Percentiles rank a stretch among this genome's conserved stretches.
phyloP scores from a whole-genome alignment of 1,140 invertebrate species.

The Drosophila repleta region DNA sequence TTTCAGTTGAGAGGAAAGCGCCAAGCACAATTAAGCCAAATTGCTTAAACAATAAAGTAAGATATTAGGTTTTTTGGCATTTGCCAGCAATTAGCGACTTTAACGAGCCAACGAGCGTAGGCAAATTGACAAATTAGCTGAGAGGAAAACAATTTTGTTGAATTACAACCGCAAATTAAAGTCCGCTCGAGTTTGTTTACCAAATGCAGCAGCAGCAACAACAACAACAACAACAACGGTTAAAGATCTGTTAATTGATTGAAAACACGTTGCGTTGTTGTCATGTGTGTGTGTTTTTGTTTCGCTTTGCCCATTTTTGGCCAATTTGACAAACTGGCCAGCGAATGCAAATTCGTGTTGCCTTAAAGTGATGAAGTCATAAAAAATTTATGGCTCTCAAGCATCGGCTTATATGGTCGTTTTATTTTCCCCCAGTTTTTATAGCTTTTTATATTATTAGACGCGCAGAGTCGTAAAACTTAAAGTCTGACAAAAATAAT shows the following conservation, averaged over 20 bases:
- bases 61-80: conserved; percentile 61
- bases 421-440: conserved; percentile 21
- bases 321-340: conserved; percentile 43
- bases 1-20: conserved; percentile 30
- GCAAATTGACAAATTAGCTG: conserved; percentile 74
- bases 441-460: conserved; percentile 10
- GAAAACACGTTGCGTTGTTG: conserved; percentile 61
- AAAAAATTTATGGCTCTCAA: conserved; percentile 71
- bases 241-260: conserved; percentile 65
- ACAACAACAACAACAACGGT: conserved; percentile 29
- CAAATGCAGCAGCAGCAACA: conserved; percentile 19
- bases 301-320: conserved; percentile 1
- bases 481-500: conserved; percentile 34
- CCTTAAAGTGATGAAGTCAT: conserved; percentile 69
- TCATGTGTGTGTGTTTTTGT: conserved; percentile 1
- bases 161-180: conserved; percentile 70
- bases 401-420: conserved; percentile 19
- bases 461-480: conserved; percentile 29
- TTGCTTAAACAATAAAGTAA: conserved; percentile 66
- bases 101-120: conserved; percentile 54
- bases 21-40: conserved; percentile 25
- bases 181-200: conserved; percentile 37
- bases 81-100: conserved; percentile 57
- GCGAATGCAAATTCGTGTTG: conserved; percentile 58
- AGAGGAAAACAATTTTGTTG: conserved; percentile 65